Evolutionary conservation across 2,888 invertebrate genomes (phyloP), one percentile per base, ranked within the genome.

Genomic region (Esperia sulphurella): DNA sequence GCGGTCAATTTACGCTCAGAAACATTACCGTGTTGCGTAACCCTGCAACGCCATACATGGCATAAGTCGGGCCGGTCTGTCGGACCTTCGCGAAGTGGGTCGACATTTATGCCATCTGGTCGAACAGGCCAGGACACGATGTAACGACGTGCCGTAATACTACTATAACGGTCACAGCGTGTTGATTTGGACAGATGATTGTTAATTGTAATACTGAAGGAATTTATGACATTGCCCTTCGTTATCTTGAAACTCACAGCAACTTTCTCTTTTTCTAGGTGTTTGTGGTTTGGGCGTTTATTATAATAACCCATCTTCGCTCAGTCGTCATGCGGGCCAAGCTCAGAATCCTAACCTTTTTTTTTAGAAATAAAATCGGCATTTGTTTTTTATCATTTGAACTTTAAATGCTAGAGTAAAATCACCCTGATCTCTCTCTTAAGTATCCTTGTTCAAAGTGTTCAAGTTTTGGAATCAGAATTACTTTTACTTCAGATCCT

Each of bases 31-130:
- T 49, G 51, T 87, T 83, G 79, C 79, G 79, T 79, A 87, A 87
- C 83, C 80, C 78, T 78, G 83, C 57, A 59, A 54, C 57, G 63
- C 84, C 86, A 63, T 86, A 83, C 63, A 84, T 71, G 85, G 85
- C 62, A 61, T 63, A 68, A 63, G 66, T 65, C 71, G 72, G 72
- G 72, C 63, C 65, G 63, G 63, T 56, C 35, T 9, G 10, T 35
- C 67, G 79, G 83, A 81, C 87, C 87, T 88, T 88, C 83, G 72
- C 59, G 67, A 86, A 77, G 83, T 88, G 81, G 86, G 87, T 84
- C 87, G 79, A 57, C 68, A 58, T 72, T 77, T 78, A 77, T 79
- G 78, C 86, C 87, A 87, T 87, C 84, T 87, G 86, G 86, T 78
- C 70, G 70, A 71, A 68, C 80, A 61, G 74, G 72, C 68, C 73